Conservation (phyloP, 2,113 vertebrate genomes). For the Platichthys flesus region DNA sequence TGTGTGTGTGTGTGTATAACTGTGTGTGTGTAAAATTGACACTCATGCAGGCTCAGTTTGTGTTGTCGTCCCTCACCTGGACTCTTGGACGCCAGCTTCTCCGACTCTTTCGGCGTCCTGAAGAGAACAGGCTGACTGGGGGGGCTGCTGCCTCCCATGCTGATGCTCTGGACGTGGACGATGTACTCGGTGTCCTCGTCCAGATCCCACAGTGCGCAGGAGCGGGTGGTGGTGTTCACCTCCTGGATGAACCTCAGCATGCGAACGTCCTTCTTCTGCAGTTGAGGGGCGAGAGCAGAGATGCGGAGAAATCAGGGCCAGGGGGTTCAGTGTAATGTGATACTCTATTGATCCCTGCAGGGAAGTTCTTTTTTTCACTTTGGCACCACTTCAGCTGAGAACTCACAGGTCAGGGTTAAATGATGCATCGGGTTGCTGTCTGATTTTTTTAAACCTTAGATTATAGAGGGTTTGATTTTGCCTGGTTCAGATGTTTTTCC, state of each 20-base stretch:
- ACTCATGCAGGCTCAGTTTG: neutral
- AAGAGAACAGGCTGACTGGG: constrained; percentile 93
- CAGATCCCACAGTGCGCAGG: constrained; percentile 95
- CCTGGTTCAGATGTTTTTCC: neutral
- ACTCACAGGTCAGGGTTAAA: constrained; percentile 25
- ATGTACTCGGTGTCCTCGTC: constrained; percentile 98
- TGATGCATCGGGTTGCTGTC: neutral
- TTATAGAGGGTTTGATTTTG: neutral
- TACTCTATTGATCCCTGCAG: constrained; percentile 13
- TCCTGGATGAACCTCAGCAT: constrained; percentile 98
- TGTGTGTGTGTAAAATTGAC: too few species aligned
- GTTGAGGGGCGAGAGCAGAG: constrained; percentile 5
- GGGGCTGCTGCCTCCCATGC: constrained; percentile 93
- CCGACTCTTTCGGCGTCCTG: constrained; percentile 92
- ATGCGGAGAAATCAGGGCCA: neutral
- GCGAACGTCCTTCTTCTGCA: constrained; percentile 93
- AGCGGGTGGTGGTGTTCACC: constrained; percentile 96
- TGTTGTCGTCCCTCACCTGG: constrained; percentile 82
- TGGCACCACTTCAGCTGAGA: constrained; percentile 17
- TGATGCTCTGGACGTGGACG: constrained; percentile 94
- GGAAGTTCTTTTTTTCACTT: constrained; percentile 9
- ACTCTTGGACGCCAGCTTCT: constrained; percentile 94
- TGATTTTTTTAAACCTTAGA: neutral
- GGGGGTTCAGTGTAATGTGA: constrained; percentile 1
- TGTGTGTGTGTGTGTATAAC: too few species aligned